A percentile compares a stretch with the other conserved stretches of the same genome.
phyloP scores from a whole-genome alignment of 2,888 invertebrate species.

The Platerodrilus igneus region DNA sequence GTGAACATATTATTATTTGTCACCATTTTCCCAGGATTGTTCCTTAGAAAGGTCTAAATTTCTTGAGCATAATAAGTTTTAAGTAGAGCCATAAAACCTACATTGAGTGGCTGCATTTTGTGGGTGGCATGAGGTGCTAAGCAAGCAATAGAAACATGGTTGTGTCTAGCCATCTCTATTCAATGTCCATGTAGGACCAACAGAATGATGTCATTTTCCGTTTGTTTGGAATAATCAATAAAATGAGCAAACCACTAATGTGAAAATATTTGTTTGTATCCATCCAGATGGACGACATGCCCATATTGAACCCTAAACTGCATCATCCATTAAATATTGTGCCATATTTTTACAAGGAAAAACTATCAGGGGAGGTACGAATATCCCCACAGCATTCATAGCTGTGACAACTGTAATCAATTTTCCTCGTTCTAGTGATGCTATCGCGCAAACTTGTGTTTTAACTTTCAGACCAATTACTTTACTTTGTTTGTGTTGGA shows the following conservation, averaged over 20 bases:
- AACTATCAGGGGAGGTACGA: slow-evolving; percentile 36
- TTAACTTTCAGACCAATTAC: slow-evolving; percentile 29
- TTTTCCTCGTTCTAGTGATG: slow-evolving; percentile 30
- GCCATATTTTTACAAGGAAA: slow-evolving; percentile 35
- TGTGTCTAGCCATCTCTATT: slow-evolving; percentile 29
- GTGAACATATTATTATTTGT: too few species aligned
- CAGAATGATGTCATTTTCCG: slow-evolving; percentile 23
- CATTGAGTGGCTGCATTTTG: slow-evolving; percentile 24
- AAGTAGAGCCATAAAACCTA: background rate
- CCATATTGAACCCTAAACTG: slow-evolving; percentile 30
- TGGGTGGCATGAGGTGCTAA: slow-evolving; percentile 18
- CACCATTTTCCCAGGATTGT: too few species aligned
- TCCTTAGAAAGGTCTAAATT: background rate
- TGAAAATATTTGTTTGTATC: too few species aligned
- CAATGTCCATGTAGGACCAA: slow-evolving; percentile 22
- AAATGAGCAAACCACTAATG: slow-evolving; percentile 37
- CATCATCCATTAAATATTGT: slow-evolving; percentile 30
- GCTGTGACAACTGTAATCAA: slow-evolving; percentile 31
- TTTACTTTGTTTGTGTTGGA: slow-evolving; percentile 26
- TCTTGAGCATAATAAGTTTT: slow-evolving; percentile 22
- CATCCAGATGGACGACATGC: slow-evolving; percentile 35
- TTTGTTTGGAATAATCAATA: slow-evolving; percentile 10
- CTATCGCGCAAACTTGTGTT: slow-evolving; percentile 25
- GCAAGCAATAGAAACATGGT: slow-evolving; percentile 13
- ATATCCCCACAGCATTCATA: slow-evolving; percentile 33